A percentile compares a stretch with the other conserved stretches of the same genome.
Conservation (phyloP, 2,113 vertebrate species). For the Semicossyphus pulcher region DNA sequence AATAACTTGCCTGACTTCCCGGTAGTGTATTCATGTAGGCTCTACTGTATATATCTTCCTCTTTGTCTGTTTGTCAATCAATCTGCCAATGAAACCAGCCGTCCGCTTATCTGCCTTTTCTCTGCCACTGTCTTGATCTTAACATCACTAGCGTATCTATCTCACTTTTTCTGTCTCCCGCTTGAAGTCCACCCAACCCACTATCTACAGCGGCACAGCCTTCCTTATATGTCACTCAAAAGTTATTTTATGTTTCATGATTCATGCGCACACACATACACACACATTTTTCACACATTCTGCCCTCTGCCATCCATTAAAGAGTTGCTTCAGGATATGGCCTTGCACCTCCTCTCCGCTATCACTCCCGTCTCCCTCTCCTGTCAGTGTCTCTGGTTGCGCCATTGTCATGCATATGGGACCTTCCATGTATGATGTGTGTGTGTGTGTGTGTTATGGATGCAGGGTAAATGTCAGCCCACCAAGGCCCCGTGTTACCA, state of each 20-base stretch:
- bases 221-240: slow-evolving; percentile 66
- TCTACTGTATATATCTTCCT: slow-evolving; percentile 31
- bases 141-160: slow-evolving; percentile 65
- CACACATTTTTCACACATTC: slow-evolving; percentile 25
- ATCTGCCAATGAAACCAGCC: slow-evolving; percentile 43
- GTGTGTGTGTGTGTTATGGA: slow-evolving; percentile 31
- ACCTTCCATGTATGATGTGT: slow-evolving; percentile 25
- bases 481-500: slow-evolving; percentile 38
- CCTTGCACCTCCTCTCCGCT: slow-evolving; percentile 36
- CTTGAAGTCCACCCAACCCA: slow-evolving; percentile 65
- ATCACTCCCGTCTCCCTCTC: slow-evolving; percentile 25
- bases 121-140: slow-evolving; percentile 62
- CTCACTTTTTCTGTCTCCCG: slow-evolving; percentile 52
- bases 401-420: slow-evolving; percentile 74
- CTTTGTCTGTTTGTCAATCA: slow-evolving; percentile 53
- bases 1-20: neutral
- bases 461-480: slow-evolving; percentile 67
- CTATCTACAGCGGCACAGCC: slow-evolving; percentile 69
- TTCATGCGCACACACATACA: slow-evolving; percentile 15
- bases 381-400: slow-evolving; percentile 32
- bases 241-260: slow-evolving; percentile 67
- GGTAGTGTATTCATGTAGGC: slow-evolving; percentile 1
- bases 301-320: slow-evolving; percentile 47
- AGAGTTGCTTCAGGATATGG: slow-evolving; percentile 52
- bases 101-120: slow-evolving; percentile 50